A percentile compares a stretch with the other conserved stretches of the same genome.
These are phyloP conservation scores for Drosophila malerkotliana DNA, from an alignment of 1,140 invertebrate species.

Conservation along the genomic window DNA sequence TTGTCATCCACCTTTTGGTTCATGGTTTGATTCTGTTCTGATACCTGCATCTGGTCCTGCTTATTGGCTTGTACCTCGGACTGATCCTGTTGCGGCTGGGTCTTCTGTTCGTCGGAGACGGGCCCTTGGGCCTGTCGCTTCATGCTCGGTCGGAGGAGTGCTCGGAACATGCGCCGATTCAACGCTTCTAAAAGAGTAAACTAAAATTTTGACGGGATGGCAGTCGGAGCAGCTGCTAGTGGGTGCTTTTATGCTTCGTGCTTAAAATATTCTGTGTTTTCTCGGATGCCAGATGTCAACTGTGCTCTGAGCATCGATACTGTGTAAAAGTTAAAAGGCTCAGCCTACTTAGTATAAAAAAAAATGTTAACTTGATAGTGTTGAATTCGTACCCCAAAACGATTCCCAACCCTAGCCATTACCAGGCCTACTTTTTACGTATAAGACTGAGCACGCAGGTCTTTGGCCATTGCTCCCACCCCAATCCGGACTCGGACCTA, in stretches of 20 bases:
- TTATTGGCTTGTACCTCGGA: background rate
- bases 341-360: background rate
- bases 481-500: background rate
- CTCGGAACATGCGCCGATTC: conserved; percentile 3
- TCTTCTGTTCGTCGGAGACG: background rate
- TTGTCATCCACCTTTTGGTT: background rate
- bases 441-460: background rate
- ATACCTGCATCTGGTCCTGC: background rate
- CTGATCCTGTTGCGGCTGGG: background rate
- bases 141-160: conserved; percentile 3
- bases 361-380: background rate
- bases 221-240: conserved; percentile 9
- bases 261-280: conserved; percentile 3
- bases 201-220: conserved; percentile 7
- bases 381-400: background rate
- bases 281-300: background rate
- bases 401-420: background rate
- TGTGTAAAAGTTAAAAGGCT: background rate
- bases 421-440: background rate
- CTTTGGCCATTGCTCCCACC: no score
- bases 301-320: background rate
- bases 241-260: conserved; percentile 3
- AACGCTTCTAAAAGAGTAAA: conserved; percentile 7
- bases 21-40: background rate
- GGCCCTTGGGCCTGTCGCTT: background rate